Percentiles rank a stretch among this genome's conserved stretches.
phyloP scores from a whole-genome alignment of 64 coral and sea anemone species.

The Stichodactyla mertensii region DNA sequence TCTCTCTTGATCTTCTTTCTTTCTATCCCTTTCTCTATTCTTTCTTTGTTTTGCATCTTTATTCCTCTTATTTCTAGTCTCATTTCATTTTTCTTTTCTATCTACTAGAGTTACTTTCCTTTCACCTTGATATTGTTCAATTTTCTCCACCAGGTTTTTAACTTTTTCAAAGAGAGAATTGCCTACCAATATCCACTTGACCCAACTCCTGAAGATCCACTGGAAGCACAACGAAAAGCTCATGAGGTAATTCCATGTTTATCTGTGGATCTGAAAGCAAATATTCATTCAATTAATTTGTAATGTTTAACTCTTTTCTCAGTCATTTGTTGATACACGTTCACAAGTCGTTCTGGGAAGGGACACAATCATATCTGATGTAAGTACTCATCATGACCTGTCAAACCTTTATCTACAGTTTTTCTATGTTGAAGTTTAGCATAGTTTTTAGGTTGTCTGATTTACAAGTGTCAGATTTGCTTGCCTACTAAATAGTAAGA shows the following conservation, averaged over 20 bases:
- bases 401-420: not conserved
- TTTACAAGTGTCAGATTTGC: too few relatives aligned
- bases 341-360: slow-evolving; percentile 91
- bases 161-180: slow-evolving; percentile 90
- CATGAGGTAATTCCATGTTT: slow-evolving; percentile 69
- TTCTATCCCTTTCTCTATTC: not conserved
- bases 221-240: slow-evolving; percentile 81
- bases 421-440: too few relatives aligned
- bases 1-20: not conserved
- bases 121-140: too few relatives aligned
- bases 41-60: not conserved
- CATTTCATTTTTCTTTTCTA: too few relatives aligned
- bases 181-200: slow-evolving; percentile 87
- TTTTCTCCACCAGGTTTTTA: slow-evolving; percentile 59
- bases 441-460: too few relatives aligned
- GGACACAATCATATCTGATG: slow-evolving; percentile 83
- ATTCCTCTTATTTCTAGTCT: not conserved
- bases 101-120: too few relatives aligned
- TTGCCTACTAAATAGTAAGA: too few relatives aligned
- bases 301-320: not conserved
- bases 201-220: too few relatives aligned
- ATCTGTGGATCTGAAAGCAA: too few relatives aligned
- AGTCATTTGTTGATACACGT: slow-evolving; percentile 96
- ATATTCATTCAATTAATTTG: not conserved
- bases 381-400: not conserved